Percentiles rank a stretch among this genome's conserved stretches.
Evolutionary conservation across 2,113 vertebrate species (phyloP).

Genomic region (Platycercus adscitus): DNA sequence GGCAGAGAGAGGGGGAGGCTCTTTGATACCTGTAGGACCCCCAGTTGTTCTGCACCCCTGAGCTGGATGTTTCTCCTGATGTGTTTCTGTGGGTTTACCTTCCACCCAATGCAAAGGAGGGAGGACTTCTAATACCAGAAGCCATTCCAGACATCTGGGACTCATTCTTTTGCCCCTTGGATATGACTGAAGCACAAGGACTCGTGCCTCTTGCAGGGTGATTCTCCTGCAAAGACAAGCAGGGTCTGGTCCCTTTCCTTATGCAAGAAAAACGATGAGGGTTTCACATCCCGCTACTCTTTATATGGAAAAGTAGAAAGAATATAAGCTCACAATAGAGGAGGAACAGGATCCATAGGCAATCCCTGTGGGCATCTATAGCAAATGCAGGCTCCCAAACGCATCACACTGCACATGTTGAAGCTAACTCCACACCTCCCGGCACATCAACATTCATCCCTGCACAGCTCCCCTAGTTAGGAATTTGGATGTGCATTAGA

Average conservation of each 20-base stretch:
- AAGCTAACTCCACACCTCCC: background rate
- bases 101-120: background rate
- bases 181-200: background rate
- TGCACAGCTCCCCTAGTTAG: background rate
- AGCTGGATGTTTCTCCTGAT: background rate
- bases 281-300: background rate
- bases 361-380: background rate
- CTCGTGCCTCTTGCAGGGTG: background rate
- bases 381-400: background rate
- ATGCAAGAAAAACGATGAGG: background rate
- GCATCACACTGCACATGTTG: accelerated
- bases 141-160: background rate
- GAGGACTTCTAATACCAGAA: background rate
- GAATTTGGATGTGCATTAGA: accelerated
- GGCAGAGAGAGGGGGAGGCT: background rate
- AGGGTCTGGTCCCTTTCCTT: background rate
- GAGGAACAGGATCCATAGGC: background rate
- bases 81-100: background rate
- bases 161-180: background rate
- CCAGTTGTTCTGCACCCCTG: background rate
- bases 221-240: background rate
- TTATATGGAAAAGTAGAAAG: background rate
- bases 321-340: background rate
- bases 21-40: background rate
- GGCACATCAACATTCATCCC: background rate